phyloP scores from a whole-genome alignment of 2,113 vertebrate genomes.

The Pagrus major region DNA sequence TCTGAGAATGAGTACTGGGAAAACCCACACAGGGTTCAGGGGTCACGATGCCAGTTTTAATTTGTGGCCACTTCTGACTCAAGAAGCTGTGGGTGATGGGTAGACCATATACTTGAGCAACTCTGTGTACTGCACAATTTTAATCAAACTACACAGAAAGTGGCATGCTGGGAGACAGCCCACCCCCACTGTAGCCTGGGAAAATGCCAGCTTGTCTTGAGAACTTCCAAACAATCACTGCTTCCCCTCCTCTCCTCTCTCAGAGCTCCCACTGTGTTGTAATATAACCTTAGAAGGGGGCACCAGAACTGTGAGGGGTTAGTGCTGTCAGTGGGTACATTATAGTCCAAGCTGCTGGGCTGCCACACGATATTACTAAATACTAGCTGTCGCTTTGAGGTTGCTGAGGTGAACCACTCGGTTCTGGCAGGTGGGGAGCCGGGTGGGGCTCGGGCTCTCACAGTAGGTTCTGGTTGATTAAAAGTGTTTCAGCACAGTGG shows the following conservation, averaged over 20 bases:
- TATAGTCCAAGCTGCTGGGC: constrained; percentile 72
- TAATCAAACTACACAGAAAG: constrained; percentile 81
- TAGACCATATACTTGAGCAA: constrained; percentile 65
- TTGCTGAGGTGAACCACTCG: constrained; percentile 85
- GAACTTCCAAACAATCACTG: constrained; percentile 77
- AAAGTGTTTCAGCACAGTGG: constrained; percentile 79
- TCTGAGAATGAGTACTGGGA: constrained; percentile 34
- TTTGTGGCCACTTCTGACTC: constrained; percentile 26
- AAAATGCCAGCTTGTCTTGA: constrained; percentile 79
- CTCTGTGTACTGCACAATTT: constrained; percentile 68
- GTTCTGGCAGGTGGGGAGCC: constrained; percentile 73
- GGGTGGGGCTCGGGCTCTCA: constrained; percentile 62
- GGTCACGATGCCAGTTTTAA: constrained; percentile 33
- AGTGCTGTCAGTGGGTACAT: constrained; percentile 75
- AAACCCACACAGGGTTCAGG: constrained; percentile 10
- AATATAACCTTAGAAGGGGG: constrained; percentile 83
- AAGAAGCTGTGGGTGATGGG: constrained; percentile 33
- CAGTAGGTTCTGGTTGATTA: constrained; percentile 81
- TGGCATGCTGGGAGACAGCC: constrained; percentile 77
- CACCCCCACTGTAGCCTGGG: constrained; percentile 77
- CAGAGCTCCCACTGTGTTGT: constrained; percentile 79
- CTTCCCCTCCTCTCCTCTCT: constrained; percentile 68
- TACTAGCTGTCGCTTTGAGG: constrained; percentile 81
- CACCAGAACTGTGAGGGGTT: constrained; percentile 67
- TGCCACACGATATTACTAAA: constrained; percentile 82